These are phyloP conservation scores for Zygothrica quintamaculata DNA, from an alignment of 2,888 invertebrate species.

Conservation along the genomic window DNA sequence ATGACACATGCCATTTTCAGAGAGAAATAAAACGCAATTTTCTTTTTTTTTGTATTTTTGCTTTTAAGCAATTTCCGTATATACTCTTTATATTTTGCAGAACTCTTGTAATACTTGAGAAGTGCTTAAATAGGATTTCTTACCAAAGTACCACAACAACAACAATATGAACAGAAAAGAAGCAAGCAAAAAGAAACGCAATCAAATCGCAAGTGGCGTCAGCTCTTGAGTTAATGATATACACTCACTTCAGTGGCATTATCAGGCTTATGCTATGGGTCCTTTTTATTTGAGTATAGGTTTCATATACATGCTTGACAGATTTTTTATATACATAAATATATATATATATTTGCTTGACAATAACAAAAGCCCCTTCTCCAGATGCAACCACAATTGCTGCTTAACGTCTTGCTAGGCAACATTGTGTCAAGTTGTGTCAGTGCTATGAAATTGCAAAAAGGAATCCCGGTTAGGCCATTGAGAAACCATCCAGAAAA, in stretches of 20 bases:
- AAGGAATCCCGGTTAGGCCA: too few species aligned
- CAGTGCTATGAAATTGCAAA: conserved; percentile 53
- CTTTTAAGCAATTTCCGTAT: conserved; percentile 77
- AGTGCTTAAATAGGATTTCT: conserved; percentile 62
- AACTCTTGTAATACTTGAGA: conserved; percentile 45
- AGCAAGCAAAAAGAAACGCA: conserved; percentile 57
- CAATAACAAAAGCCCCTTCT: conserved; percentile 23
- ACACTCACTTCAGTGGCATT: conserved; percentile 80
- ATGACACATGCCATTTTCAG: conserved; percentile 10
- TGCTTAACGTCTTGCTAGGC: conserved; percentile 40
- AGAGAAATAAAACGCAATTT: conserved; percentile 40
- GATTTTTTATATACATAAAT: too few species aligned
- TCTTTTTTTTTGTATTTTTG: conserved; percentile 70
- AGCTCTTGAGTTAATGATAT: conserved; percentile 77
- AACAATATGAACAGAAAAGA: too few species aligned
- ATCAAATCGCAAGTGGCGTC: conserved; percentile 75
- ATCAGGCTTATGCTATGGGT: conserved; percentile 55
- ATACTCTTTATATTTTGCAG: conserved; percentile 8
- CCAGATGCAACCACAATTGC: neutral
- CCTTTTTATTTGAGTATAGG: conserved; percentile 46
- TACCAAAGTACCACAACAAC: conserved; percentile 12
- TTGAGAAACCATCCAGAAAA: conserved; percentile 47
- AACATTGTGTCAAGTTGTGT: conserved; percentile 78
- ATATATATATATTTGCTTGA: conserved; percentile 15
- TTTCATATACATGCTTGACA: conserved; percentile 20